Base-by-base conservation (phyloP, 2,888 invertebrate species). In the Ceriagrion tenellum region DNA sequence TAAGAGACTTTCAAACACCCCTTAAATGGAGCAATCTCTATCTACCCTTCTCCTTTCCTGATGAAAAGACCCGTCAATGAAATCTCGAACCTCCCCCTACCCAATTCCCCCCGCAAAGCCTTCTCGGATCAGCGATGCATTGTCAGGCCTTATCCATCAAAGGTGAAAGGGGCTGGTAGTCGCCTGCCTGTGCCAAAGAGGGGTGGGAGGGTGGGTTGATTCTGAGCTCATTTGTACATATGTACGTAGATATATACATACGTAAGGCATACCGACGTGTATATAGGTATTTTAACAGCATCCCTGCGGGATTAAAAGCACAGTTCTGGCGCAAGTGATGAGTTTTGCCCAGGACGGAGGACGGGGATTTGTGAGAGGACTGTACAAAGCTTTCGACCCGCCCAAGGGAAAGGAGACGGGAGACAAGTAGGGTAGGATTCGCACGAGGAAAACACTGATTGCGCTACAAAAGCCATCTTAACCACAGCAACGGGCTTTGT, bases 271-370 rank as follows among this genome's bases (percentile, higher is more conserved):
- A 81, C 74, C 1, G 4, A 81, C 13, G n/a, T 2, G n/a, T 13
- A 81, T 0, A 81, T 81, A 35, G 35, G 16, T 26, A 35, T n/a
- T n/a, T 23, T n/a, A 18, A n/a, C n/a, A 10, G 12, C 69, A 30
- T 55, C 69, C 26, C 59, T 59, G 63, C 2, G 63, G 91, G 91
- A 91, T 91, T 91, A 91, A 63, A 69, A 56, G 40, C 63, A 40
- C 59, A 91, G 20, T 91, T 63, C 69, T 69, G 47, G 63, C 63
- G 91, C 69, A 91, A 91, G 63, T 91, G 91, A 91, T 91, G 91
- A 91, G 63, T 63, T 91, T 63, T 26, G 90, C 23, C 30, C 35
- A 35, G 63, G 63, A 91, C 30, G 26, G 40, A 63, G 59, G 40
- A 59, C 1, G 59, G 63, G 91, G 63, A 63, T 91, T 91, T 59